Evolutionary conservation across 2,888 invertebrate genomes (phyloP).

Genomic region (Drosophila stalkeri): DNA sequence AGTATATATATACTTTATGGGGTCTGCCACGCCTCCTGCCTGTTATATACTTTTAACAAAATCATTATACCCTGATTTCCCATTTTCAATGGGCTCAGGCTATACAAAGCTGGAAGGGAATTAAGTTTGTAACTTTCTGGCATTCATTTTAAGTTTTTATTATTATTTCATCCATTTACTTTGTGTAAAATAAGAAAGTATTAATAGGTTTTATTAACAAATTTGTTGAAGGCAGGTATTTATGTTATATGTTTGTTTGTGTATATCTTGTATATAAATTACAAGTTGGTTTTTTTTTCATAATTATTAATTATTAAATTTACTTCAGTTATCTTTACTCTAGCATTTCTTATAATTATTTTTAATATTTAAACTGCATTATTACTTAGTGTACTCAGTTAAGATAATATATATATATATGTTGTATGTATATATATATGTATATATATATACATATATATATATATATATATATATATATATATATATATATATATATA

Average conservation of each 20-base stretch:
- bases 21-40: too few relatives aligned
- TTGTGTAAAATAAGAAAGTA: conserved; percentile 81
- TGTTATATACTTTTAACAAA: too few relatives aligned
- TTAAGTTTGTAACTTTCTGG: conserved; percentile 60
- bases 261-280: conserved; percentile 81
- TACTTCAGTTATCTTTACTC: conserved; percentile 61
- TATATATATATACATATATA: conserved; percentile 62
- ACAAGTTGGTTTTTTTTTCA: conserved; percentile 66
- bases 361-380: conserved; percentile 65
- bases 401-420: conserved; percentile 63
- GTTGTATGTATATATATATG: conserved; percentile 64
- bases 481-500: conserved; percentile 62
- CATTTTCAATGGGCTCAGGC: too few relatives aligned
- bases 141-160: conserved; percentile 61
- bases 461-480: conserved; percentile 61
- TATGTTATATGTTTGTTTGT: conserved; percentile 78
- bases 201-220: conserved; percentile 81
- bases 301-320: conserved; percentile 66
- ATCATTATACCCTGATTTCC: too few relatives aligned
- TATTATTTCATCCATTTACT: conserved; percentile 76
- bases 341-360: conserved; percentile 55
- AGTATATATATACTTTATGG: too few relatives aligned
- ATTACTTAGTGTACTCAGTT: conserved; percentile 72
- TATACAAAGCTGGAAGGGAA: neutral
- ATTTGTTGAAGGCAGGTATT: conserved; percentile 84